Percentiles rank a stretch among this genome's conserved stretches.
These are phyloP conservation scores for Amblyjoppa proteus DNA, from an alignment of 2,888 invertebrate species.

Conservation along the genomic window DNA sequence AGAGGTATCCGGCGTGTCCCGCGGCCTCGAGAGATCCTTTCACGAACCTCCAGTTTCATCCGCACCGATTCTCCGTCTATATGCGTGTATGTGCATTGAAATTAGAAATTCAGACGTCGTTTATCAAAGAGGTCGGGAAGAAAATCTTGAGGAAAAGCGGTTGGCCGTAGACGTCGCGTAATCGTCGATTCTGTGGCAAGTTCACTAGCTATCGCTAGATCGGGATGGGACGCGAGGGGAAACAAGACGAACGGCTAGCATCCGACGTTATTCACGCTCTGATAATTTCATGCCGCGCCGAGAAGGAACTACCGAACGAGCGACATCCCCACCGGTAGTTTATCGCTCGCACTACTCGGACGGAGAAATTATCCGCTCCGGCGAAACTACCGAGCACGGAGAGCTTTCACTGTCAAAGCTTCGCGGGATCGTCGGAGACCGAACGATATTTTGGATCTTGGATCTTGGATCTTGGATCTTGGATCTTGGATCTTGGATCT, in stretches of 20 bases:
- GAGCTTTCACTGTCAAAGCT: slow-evolving; percentile 56
- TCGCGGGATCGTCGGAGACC: neutral
- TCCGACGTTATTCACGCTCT: slow-evolving; percentile 58
- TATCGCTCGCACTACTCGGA: slow-evolving; percentile 40
- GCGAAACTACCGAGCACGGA: slow-evolving; percentile 33
- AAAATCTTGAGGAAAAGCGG: slow-evolving; percentile 36
- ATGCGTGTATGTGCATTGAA: slow-evolving; percentile 5
- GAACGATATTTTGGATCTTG: slow-evolving; percentile 7
- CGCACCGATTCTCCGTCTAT: slow-evolving; percentile 7
- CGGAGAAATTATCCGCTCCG: slow-evolving; percentile 56
- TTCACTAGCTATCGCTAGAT: neutral
- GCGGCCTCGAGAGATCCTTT: slow-evolving; percentile 46
- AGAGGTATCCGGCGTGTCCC: slow-evolving; percentile 19
- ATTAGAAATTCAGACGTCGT: slow-evolving; percentile 38
- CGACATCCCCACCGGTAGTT: slow-evolving; percentile 32
- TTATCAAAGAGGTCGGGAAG: slow-evolving; percentile 1
- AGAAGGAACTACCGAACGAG: slow-evolving; percentile 35
- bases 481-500: no score
- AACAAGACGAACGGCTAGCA: slow-evolving; percentile 12
- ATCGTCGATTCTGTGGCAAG: slow-evolving; percentile 4
- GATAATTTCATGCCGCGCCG: slow-evolving; percentile 54
- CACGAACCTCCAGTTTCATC: slow-evolving; percentile 21
- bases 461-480: no score
- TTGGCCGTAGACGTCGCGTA: neutral
- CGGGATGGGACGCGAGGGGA: neutral